A percentile compares a stretch with the other conserved stretches of the same genome.
These are phyloP conservation scores for Euproctis similis DNA, from an alignment of 2,888 invertebrate species.

Conservation along the genomic window DNA sequence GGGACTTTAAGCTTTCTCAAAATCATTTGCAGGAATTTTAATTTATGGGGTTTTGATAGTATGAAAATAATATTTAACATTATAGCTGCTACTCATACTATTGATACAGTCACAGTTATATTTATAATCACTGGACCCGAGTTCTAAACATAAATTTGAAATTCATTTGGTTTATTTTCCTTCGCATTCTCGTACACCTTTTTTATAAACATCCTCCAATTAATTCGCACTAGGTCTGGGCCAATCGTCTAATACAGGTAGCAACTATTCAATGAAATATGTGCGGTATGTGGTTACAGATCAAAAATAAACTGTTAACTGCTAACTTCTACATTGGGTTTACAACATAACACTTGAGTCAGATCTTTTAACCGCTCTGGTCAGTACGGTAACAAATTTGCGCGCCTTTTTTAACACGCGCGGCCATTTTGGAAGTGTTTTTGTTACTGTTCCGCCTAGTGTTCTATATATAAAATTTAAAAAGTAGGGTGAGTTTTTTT, in stretches of 20 bases:
- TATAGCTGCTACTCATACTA: too few relatives aligned
- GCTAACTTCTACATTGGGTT: conserved; percentile 35
- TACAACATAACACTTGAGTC: conserved; percentile 56
- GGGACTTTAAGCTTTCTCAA: too few relatives aligned
- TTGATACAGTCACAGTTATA: too few relatives aligned
- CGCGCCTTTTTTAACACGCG: conserved; percentile 37
- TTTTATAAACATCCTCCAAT: conserved; percentile 10
- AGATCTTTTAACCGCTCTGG: conserved; percentile 31
- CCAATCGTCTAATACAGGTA: conserved; percentile 21
- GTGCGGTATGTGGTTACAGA: conserved; percentile 42
- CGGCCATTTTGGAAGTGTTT: conserved; percentile 17
- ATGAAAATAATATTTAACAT: too few relatives aligned
- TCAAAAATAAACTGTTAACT: conserved; percentile 58
- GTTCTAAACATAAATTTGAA: too few relatives aligned
- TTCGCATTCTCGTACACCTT: conserved; percentile 1
- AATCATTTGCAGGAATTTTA: too few relatives aligned
- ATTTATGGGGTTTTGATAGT: too few relatives aligned
- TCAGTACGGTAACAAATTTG: conserved; percentile 37
- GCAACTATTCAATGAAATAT: conserved; percentile 31
- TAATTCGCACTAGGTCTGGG: conserved; percentile 13
- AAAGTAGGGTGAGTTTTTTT: conserved; percentile 11
- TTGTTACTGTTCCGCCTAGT: conserved; percentile 1
- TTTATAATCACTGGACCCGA: too few relatives aligned
- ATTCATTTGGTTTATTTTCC: conserved; percentile 1
- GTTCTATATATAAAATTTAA: conserved; percentile 8